phyloP scores from a whole-genome alignment of 37 sponge, comb jelly and placozoan genomes.

The Lycopodina hypogea region DNA sequence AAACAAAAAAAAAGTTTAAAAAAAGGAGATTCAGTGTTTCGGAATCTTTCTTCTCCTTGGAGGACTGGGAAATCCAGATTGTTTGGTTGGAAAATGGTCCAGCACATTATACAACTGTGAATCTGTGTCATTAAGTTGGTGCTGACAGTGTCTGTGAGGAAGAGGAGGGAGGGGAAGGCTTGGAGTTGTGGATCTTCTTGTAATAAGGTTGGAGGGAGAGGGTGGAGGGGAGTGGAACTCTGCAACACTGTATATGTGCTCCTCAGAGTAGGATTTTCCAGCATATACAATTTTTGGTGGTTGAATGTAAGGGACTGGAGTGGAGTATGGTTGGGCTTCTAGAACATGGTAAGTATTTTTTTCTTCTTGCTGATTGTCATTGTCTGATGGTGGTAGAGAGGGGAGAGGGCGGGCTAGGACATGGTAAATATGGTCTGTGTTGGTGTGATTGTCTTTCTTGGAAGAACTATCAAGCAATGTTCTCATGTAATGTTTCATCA shows the following conservation, averaged over 20 bases:
- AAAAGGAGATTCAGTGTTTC: background rate
- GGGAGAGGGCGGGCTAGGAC: background rate
- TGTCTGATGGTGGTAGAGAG: no score
- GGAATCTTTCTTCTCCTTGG: conserved; percentile 1
- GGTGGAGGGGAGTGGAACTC: background rate
- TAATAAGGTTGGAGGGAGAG: background rate
- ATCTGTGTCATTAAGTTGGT: background rate
- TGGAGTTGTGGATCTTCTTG: background rate
- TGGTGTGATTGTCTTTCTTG: background rate
- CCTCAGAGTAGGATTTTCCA: no score
- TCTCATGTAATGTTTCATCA: conserved; percentile 1
- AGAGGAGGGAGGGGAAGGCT: background rate
- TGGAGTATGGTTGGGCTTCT: background rate
- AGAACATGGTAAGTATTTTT: no score
- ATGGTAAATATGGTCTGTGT: background rate
- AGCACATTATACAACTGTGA: conserved; percentile 1
- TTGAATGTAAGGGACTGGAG: background rate
- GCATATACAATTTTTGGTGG: no score
- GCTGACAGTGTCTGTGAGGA: background rate
- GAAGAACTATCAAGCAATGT: background rate
- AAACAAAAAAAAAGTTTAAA: no score
- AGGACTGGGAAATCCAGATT: background rate
- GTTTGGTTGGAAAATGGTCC: background rate
- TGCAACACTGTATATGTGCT: background rate
- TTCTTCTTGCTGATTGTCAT: no score